Evolutionary conservation across 2,113 vertebrate genomes (phyloP).

Genomic region (Cephalopterus ornatus): DNA sequence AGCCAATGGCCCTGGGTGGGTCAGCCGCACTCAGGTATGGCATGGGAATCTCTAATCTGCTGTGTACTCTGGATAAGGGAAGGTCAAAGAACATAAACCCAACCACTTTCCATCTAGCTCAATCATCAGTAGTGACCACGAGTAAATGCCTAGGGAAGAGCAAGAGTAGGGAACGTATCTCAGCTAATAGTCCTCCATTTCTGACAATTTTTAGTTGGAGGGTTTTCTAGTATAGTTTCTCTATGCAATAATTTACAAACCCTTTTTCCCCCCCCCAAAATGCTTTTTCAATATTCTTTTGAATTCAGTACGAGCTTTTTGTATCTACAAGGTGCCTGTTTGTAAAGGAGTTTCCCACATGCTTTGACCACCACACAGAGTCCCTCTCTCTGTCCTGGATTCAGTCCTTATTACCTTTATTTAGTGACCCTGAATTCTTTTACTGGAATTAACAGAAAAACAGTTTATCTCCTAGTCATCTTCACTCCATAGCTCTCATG

Average conservation of each 20-base stretch:
- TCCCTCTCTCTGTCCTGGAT: background rate
- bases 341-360: background rate
- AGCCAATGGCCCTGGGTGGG: background rate
- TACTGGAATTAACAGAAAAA: background rate
- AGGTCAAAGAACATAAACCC: background rate
- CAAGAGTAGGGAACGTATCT: background rate
- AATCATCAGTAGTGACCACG: no score
- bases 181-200: background rate
- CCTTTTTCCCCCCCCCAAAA: accelerated
- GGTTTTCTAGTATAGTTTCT: background rate
- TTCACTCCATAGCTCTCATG: background rate
- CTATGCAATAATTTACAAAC: background rate
- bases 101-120: background rate
- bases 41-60: accelerated
- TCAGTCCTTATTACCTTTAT: background rate
- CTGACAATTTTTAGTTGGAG: background rate
- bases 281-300: background rate
- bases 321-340: background rate
- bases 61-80: background rate
- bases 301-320: background rate
- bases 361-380: background rate
- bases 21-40: accelerated
- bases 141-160: background rate
- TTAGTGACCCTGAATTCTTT: background rate
- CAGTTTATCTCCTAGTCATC: background rate